Conservation (phyloP, 2,888 invertebrate genomes). For the Melieria omissa region DNA sequence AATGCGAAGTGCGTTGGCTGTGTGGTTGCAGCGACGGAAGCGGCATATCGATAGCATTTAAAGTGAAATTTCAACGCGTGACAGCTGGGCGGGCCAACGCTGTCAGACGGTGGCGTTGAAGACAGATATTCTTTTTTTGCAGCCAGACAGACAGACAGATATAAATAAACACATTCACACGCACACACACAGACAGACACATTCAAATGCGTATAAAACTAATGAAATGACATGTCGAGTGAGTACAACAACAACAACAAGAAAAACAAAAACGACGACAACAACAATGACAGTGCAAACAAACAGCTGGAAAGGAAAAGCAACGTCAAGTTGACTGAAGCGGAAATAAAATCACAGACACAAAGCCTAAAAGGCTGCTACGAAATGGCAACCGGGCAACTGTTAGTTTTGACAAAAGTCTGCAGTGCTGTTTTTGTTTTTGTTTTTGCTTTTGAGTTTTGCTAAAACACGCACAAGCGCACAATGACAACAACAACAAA, state of each 20-base stretch:
- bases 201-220: constrained; percentile 7
- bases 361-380: too few relatives aligned
- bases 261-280: background rate
- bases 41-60: constrained; percentile 46
- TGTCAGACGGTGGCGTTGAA: background rate
- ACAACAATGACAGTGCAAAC: too few relatives aligned
- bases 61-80: constrained; percentile 38
- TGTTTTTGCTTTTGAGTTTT: too few relatives aligned
- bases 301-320: too few relatives aligned
- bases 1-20: too few relatives aligned
- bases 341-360: background rate
- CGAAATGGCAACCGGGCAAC: too few relatives aligned
- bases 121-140: background rate
- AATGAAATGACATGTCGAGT: constrained; percentile 14
- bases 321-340: background rate
- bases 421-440: too few relatives aligned
- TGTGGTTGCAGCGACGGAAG: constrained; percentile 22
- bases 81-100: too few relatives aligned
- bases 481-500: too few relatives aligned
- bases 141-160: constrained; percentile 39
- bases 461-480: too few relatives aligned
- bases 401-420: too few relatives aligned
- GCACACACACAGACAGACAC: constrained; percentile 15
- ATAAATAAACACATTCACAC: background rate
- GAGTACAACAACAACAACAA: background rate